Base-by-base conservation (phyloP, 2,888 invertebrate genomes). In the Apodemia mormo region DNA sequence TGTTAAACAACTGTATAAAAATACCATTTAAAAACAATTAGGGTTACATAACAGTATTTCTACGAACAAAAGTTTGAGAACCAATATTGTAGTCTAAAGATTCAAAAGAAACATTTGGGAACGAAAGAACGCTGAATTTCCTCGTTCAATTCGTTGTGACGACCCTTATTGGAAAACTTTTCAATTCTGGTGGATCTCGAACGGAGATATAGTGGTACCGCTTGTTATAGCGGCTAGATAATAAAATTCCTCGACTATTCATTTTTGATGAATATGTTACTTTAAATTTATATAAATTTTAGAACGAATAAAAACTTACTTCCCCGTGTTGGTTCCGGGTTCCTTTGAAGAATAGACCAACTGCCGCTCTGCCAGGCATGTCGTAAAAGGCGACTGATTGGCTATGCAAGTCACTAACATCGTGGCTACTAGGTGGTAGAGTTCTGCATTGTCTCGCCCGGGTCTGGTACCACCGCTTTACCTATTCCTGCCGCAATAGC, bases 141-240 rank as follows among this genome's bases (percentile, higher is more conserved):
- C 71, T 67, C 69, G 67, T 70, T 70, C 74, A 69, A 69, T 71
- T 68, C 71, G 69, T 66, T 67, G 71, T 73, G 74, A 74, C 74
- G 72, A 75, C 69, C 73, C 75, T 76, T 78, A 78, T 78, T 78
- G 75, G 75, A 78, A 78, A 78, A 78, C 73, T 78, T 78, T 76
- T 75, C 71, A 74, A 74, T 76, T 69, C 73, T 69, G 68, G 66
- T 70, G 68, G 69, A 71, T 74, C 74, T 74, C 74, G 52, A 54
- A 56, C 56, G 65, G 40, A 69, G 69, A 69, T 65, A 69, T 69
- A 69, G 69, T 69, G 54, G 65, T 69, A 65, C 43, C 65, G 69
- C 69, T 66, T 69, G 69, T 69, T 69, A 56, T 65, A 65, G 65
- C 54, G 54, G 61, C n/a, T 49, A 37, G 69, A 65, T 69, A 65